Conservation (phyloP, 2,888 invertebrate genomes). For the Ochropleura plecta region DNA sequence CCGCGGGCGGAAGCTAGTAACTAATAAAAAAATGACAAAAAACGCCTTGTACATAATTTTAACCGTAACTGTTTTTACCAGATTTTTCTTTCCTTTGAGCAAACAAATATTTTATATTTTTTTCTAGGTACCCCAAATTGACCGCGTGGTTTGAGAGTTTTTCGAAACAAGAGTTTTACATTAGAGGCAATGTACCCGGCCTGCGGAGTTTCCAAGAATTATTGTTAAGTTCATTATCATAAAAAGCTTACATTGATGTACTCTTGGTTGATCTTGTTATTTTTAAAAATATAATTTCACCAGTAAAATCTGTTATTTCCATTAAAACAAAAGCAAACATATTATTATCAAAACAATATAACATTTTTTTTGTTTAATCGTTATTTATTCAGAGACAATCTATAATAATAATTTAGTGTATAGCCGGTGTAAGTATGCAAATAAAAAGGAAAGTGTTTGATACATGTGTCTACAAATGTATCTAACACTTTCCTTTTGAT, state of each 20-base stretch:
- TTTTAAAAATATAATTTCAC: neutral
- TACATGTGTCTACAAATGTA: no score
- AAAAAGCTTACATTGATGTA: slow-evolving; percentile 3
- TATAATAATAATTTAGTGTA: no score
- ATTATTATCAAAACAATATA: no score
- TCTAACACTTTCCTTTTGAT: no score
- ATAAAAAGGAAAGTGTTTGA: no score
- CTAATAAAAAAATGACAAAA: no score
- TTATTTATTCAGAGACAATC: no score
- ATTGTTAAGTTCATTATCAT: slow-evolving; percentile 40
- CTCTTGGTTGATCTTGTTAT: neutral
- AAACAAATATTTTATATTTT: neutral
- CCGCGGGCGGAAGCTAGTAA: no score
- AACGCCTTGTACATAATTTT: neutral
- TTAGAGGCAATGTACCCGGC: slow-evolving; percentile 71
- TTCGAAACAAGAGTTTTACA: slow-evolving; percentile 75
- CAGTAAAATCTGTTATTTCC: neutral
- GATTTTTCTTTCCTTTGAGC: neutral
- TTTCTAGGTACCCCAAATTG: slow-evolving; percentile 78
- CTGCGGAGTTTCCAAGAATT: slow-evolving; percentile 57
- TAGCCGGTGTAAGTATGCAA: no score
- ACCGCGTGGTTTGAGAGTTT: slow-evolving; percentile 74
- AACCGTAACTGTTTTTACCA: neutral
- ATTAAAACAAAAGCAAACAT: neutral
- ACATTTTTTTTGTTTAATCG: no score